Conservation (phyloP, 2,888 invertebrate species). For the Drosophila fungiperda region DNA sequence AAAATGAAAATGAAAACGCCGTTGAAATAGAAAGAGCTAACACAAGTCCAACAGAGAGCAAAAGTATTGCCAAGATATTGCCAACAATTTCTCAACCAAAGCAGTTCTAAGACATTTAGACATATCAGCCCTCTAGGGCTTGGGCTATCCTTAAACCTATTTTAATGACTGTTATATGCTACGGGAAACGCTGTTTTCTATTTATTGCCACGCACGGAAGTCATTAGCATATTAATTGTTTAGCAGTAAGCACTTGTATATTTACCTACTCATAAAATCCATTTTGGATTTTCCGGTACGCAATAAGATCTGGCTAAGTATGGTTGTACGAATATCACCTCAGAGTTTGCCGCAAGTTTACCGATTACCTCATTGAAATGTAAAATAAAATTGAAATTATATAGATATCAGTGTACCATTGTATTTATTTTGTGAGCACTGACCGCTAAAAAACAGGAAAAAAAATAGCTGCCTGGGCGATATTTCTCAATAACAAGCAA, state of each 20-base stretch:
- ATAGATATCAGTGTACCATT: slow-evolving; percentile 19
- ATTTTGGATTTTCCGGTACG: slow-evolving; percentile 64
- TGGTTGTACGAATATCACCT: slow-evolving; percentile 35
- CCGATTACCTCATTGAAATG: slow-evolving; percentile 57
- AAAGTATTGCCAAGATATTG: slow-evolving; percentile 48
- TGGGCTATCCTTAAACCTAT: slow-evolving; percentile 19
- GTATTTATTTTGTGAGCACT: slow-evolving; percentile 24
- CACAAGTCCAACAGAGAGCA: slow-evolving; percentile 44
- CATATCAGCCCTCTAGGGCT: not conserved
- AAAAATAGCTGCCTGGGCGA: slow-evolving; percentile 8
- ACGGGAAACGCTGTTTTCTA: slow-evolving; percentile 16
- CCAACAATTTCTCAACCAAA: slow-evolving; percentile 20
- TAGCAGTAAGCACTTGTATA: slow-evolving; percentile 22
- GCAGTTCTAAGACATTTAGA: slow-evolving; percentile 49
- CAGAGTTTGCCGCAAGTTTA: slow-evolving; percentile 41
- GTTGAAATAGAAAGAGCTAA: slow-evolving; percentile 36
- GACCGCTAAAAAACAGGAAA: slow-evolving; percentile 11
- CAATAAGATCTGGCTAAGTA: slow-evolving; percentile 12
- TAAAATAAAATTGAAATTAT: slow-evolving; percentile 40
- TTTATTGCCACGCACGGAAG: slow-evolving; percentile 59
- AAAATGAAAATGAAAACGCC: slow-evolving; percentile 61
- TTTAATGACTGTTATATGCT: slow-evolving; percentile 63
- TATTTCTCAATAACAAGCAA: slow-evolving; percentile 45
- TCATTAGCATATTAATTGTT: slow-evolving; percentile 44
- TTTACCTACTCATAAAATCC: slow-evolving; percentile 36